Percentiles rank a stretch among this genome's conserved stretches.
These are phyloP conservation scores for Sternotherus odoratus DNA, from an alignment of 2,797 vertebrate genomes.

Conservation along the genomic window DNA sequence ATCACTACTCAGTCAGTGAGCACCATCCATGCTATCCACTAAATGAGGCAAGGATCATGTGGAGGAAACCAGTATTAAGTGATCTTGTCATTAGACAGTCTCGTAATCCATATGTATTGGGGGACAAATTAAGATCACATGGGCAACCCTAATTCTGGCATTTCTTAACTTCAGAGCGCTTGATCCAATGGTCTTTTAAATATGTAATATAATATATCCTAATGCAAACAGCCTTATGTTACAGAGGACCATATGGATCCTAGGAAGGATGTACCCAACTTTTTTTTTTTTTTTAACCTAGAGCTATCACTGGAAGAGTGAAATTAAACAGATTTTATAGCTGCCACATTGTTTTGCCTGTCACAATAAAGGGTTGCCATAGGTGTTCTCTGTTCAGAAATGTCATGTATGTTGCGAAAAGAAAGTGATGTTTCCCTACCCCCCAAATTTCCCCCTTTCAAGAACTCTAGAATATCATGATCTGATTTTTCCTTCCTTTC, in stretches of 20 bases:
- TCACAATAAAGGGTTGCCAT: neutral
- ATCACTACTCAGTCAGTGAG: neutral
- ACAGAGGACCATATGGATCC: neutral
- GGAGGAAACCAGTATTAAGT: neutral
- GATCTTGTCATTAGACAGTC: neutral
- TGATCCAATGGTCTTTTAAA: neutral
- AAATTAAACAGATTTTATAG: neutral
- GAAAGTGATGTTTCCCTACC: neutral
- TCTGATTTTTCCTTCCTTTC: no score
- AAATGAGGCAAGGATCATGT: neutral
- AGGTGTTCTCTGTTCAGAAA: accelerated
- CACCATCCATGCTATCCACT: neutral
- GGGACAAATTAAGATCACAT: neutral
- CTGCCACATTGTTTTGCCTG: neutral
- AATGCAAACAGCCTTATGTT: neutral
- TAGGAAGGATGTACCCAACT: neutral
- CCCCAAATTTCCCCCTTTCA: neutral
- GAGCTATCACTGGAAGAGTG: neutral
- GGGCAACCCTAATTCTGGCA: neutral
- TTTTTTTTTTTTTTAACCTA: neutral
- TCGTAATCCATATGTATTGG: neutral
- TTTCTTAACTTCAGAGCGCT: neutral
- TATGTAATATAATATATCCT: neutral
- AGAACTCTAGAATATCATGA: neutral
- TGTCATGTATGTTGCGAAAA: neutral